A percentile compares a stretch with the other conserved stretches of the same genome.
Evolutionary conservation across 2,113 vertebrate species (phyloP).

Genomic region (Xiphophorus couchianus): DNA sequence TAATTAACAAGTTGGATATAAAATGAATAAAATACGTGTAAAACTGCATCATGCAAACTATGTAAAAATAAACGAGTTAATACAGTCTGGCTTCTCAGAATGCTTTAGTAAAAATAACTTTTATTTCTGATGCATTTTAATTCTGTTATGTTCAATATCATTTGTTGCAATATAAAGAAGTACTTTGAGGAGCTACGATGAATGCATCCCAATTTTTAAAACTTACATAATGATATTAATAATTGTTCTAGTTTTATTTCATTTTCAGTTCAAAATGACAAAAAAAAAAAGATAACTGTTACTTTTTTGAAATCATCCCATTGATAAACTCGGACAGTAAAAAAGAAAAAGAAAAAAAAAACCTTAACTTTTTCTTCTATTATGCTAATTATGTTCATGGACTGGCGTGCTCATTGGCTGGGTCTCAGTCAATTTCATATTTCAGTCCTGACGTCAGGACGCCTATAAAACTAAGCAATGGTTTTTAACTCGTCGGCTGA

Average conservation of each 20-base stretch:
- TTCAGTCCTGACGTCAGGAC: slow-evolving; percentile 90
- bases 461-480: slow-evolving; percentile 97
- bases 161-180: neutral
- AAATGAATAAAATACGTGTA: slow-evolving; percentile 19
- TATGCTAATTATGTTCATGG: slow-evolving; percentile 89
- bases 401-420: slow-evolving; percentile 85
- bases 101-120: neutral
- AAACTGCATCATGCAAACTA: neutral
- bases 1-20: slow-evolving; percentile 22
- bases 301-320: slow-evolving; percentile 84
- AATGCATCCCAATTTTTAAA: neutral
- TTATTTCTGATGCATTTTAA: neutral
- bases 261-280: slow-evolving; percentile 8
- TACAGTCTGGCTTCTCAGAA: neutral
- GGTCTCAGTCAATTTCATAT: slow-evolving; percentile 87
- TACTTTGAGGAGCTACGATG: neutral
- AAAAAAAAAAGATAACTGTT: slow-evolving; percentile 71
- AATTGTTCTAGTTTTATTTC: slow-evolving; percentile 2
- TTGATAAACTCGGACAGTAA: slow-evolving; percentile 84
- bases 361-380: slow-evolving; percentile 82
- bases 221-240: neutral
- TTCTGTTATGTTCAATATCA: neutral
- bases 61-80: neutral
- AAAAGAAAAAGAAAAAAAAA: slow-evolving; percentile 76
- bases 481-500: slow-evolving; percentile 96